Base-by-base conservation (phyloP, 2,113 vertebrate species). In the human (Homo sapiens) region DNA sequence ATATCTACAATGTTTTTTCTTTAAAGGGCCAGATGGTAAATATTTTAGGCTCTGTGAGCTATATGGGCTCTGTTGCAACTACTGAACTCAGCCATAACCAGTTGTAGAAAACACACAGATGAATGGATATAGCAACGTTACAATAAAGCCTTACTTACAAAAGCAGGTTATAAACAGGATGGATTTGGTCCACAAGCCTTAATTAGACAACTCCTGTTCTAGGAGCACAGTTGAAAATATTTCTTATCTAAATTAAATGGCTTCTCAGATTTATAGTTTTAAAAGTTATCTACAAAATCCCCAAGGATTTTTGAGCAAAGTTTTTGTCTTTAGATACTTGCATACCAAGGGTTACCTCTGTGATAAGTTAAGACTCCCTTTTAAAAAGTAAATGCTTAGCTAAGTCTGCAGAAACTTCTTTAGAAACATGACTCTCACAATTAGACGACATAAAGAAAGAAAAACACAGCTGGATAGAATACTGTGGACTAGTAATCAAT, bases 401-500 rank as follows among this genome's bases (percentile, higher is more conserved):
- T 76, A 79, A 70, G 52, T 89, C 73, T 93, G 35, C 22, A 96
- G 87, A 97, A 97, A 92, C 38, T 80, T 92, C 75, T 90, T 95
- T 93, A 55, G 75, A 96, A 97, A 94, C 38, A 68, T 70, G 87
- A 92, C n/a, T 89, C n/a, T 95, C 90, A 93, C 79, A 97, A 83
- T 92, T 45, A 92, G 27, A 92, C 93, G 96, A 83, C 43, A 72
- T 84, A 30, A n/a, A 95, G 66, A 66, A 91, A 89, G 81, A 76
- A 68, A 94, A 95, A 96, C 87, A 96, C 96, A 97, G 97, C 97
- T 97, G 94, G 50, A 16, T 57, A 89, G 23, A 38, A 81, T 72
- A n/a, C n/a, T 76, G 84, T 32, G 64, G 43, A 90, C 84, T 10
- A 10, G 59, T 68, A 94, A 95, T 93, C 93, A 96, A 93, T 32